phyloP scores from a whole-genome alignment of 2,888 invertebrate species.

The Myopa testacea region DNA sequence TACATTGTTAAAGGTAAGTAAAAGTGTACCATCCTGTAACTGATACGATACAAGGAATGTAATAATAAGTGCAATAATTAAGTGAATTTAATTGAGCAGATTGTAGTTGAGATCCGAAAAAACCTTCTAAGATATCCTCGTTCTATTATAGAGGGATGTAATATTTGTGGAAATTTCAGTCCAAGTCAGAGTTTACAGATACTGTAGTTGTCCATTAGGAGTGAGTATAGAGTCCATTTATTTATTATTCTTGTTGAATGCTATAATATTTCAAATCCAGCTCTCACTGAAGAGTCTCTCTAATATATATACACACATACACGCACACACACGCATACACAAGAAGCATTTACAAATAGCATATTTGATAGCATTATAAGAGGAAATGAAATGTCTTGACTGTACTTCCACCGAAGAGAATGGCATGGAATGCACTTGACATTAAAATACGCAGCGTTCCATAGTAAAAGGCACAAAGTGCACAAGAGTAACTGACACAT shows the following conservation, averaged over 20 bases:
- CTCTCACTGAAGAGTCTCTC: not conserved
- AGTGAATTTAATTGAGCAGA: no score
- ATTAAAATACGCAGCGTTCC: conserved; percentile 38
- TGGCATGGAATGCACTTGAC: conserved; percentile 40
- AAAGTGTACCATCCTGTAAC: no score
- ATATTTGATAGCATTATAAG: conserved; percentile 31
- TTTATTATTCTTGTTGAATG: not conserved
- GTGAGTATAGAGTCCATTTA: no score
- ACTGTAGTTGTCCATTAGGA: no score
- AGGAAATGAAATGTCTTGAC: conserved; percentile 28
- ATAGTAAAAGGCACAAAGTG: not conserved
- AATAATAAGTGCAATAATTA: no score
- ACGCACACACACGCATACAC: not conserved
- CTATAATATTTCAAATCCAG: not conserved
- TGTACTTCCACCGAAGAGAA: conserved; percentile 29
- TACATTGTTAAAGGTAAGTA: no score
- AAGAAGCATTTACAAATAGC: not conserved
- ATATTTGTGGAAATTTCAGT: no score
- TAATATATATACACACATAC: not conserved
- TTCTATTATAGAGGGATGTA: no score
- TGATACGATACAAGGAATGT: no score
- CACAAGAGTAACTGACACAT: not conserved
- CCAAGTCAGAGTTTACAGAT: no score
- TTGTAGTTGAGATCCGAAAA: no score
- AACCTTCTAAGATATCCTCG: no score